Percentiles rank a stretch among this genome's conserved stretches.
phyloP scores from a whole-genome alignment of 2,113 vertebrate genomes.

The Piprites chloris region DNA sequence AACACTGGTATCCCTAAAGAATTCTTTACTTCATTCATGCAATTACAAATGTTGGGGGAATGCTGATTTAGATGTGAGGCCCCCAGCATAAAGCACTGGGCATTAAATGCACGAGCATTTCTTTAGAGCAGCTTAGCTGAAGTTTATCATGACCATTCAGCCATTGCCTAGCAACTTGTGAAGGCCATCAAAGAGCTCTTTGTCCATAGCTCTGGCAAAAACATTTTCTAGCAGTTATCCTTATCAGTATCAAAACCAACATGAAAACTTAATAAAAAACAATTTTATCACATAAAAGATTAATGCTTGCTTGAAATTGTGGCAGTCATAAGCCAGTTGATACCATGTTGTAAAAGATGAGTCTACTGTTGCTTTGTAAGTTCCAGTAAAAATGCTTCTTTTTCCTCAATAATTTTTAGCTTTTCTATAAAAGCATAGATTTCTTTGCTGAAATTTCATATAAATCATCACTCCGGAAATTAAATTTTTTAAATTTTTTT shows the following conservation, averaged over 20 bases:
- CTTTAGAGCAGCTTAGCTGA: conserved; percentile 80
- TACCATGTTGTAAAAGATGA: neutral
- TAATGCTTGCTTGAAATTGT: neutral
- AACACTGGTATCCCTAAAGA: neutral
- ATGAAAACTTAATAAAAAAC: conserved; percentile 60
- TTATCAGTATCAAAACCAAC: conserved; percentile 75
- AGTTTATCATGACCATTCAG: conserved; percentile 84
- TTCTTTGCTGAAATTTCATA: neutral
- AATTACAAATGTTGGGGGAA: conserved; percentile 67
- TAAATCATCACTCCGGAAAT: neutral
- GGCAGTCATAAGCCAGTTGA: neutral
- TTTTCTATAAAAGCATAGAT: neutral
- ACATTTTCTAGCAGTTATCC: conserved; percentile 69
- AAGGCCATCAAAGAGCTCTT: conserved; percentile 84
- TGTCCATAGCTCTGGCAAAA: conserved; percentile 79
- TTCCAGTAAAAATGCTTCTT: neutral
- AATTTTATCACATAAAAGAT: conserved; percentile 3
- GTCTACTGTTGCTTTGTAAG: neutral
- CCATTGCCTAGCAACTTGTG: conserved; percentile 86
- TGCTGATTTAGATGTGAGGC: conserved; percentile 75
- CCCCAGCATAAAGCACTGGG: conserved; percentile 64
- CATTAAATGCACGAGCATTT: conserved; percentile 81
- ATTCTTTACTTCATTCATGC: conserved; percentile 55
- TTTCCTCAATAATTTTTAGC: neutral
- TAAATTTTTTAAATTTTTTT: neutral